Evolutionary conservation across 2,797 vertebrate genomes (phyloP), one percentile per base, ranked within the genome.

Genomic region (Aratinga solstitialis): DNA sequence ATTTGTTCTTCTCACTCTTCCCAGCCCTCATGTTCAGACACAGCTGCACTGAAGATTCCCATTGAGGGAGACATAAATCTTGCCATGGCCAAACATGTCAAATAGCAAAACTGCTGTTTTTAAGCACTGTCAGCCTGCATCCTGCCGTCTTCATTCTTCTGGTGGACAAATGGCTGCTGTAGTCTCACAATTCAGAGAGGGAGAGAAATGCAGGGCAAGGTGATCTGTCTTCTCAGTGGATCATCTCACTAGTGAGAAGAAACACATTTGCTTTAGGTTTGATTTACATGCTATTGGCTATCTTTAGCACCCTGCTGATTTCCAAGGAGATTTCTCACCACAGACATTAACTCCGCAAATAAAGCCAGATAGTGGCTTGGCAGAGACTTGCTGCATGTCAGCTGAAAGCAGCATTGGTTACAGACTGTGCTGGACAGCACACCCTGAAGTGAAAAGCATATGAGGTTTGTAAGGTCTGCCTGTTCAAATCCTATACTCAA

Each of bases 1-100:
- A 13, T 66, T 88, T 54, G 26, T 47, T 83, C 40, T 71, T 27
- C 66, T 91, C 4, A 5, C 9, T 94, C 17, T 27, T 5, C 18
- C 11, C 8, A 29, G 7, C 4, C 43, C 30, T 84, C 40, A 50
- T 29, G n/a, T 18, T 92, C 53, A 75, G 48, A 27, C 3, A 69
- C 36, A 93, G 43, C n/a, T 51, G 84, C 27, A 62, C 42, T 89
- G 95, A 50, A 82, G 63, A 95, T 86, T 93, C n/a, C 24, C 77
- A 79, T 26, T 69, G 93, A 83, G 83, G 69, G 58, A 91, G 50
- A 81, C 84, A 95, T 91, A 93, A 96, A 96, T 97, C 90, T 95
- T 87, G 90, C 42, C 90, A 63, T 92, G 84, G 61, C 58, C 80
- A 95, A 97, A 88, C 78, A 74, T 47, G 85, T 72, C 91, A 89